These are phyloP conservation scores for Tor tambroides DNA, from an alignment of 2,113 vertebrate species.

Conservation along the genomic window DNA sequence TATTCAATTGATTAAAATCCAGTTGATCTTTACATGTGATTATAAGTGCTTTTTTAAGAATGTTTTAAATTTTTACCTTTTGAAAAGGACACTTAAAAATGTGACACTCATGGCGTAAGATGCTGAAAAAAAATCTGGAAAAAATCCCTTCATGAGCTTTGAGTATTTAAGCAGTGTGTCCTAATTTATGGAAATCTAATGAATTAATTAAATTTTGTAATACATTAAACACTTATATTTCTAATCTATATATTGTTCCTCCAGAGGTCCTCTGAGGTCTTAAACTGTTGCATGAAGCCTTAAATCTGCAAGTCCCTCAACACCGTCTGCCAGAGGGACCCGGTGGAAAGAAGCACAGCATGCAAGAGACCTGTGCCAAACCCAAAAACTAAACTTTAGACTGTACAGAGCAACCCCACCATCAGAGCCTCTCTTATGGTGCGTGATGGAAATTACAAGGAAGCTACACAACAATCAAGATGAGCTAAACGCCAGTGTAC, in stretches of 20 bases:
- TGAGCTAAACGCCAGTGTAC: slow-evolving; percentile 46
- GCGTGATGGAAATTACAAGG: slow-evolving; percentile 47
- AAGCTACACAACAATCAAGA: slow-evolving; percentile 47
- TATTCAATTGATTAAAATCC: too few species aligned
- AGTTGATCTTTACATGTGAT: too few species aligned
- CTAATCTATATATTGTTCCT: background rate
- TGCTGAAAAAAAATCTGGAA: background rate
- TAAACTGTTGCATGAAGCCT: slow-evolving; percentile 8
- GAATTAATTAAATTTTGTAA: background rate
- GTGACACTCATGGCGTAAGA: background rate
- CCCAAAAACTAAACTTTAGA: slow-evolving; percentile 56
- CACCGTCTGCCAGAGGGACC: slow-evolving; percentile 48
- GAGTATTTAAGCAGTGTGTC: background rate
- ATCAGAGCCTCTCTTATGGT: slow-evolving; percentile 42
- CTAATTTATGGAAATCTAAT: background rate
- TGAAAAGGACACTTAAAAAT: background rate
- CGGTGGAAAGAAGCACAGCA: slow-evolving; percentile 46
- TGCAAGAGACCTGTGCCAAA: slow-evolving; percentile 66
- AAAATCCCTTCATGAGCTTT: background rate
- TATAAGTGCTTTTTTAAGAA: too few species aligned
- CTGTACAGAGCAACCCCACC: slow-evolving; percentile 49
- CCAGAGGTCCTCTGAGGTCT: slow-evolving; percentile 77
- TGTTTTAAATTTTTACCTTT: too few species aligned
- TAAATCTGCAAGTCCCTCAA: background rate
- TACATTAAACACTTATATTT: background rate